Base-by-base conservation (phyloP, 2,113 vertebrate species). In the Pterocles burchelli region DNA sequence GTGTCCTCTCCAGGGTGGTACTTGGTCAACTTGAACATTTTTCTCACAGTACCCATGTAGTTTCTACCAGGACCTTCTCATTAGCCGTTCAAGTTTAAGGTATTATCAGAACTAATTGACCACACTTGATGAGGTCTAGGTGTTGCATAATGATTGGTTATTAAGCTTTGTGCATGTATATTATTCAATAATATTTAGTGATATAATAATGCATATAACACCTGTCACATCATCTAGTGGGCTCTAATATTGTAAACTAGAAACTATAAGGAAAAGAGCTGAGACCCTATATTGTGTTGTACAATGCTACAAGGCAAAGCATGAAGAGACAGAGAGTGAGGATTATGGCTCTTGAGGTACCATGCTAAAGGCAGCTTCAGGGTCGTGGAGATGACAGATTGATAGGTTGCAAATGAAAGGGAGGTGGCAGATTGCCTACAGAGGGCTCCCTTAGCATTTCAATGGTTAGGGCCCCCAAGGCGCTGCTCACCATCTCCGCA, bases 201-300 rank as follows among this genome's bases (percentile, higher is more conserved):
- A 24, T 6, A 77, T 66, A 18, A 24, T 6, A 77, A 21, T 11
- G 6, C 28, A 36, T 13, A 29, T 17, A 31, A 52, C 6, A 28
- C 22, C 22, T 51, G 11, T 48, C 15, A 17, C 0, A 0, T 26
- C 7, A 13, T 13, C 28, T 33, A 38, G 21, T 16, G 36, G 9
- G 14, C 10, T 55, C 7, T 28, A 67, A 59, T 1, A 10, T 26
- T n/a, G 9, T 19, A 36, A 85, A 58, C 5, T 21, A 25, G 10
- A 36, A 80, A 25, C 7, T 36, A 8, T 18, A 45, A 52, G 18
- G 17, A 73, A 54, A 48, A 67, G 31, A 45, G 3, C 46, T 6
- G 22, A 65, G 6, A 31, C 1, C 31, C 73, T 45, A 58, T 63
- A 16, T 17, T n/a, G 16, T 57, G 34, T 29, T 76, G 22, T 29